Evolutionary conservation across 2,113 vertebrate genomes (phyloP), one percentile per base, ranked within the genome.

Genomic region (Theristicus caerulescens): DNA sequence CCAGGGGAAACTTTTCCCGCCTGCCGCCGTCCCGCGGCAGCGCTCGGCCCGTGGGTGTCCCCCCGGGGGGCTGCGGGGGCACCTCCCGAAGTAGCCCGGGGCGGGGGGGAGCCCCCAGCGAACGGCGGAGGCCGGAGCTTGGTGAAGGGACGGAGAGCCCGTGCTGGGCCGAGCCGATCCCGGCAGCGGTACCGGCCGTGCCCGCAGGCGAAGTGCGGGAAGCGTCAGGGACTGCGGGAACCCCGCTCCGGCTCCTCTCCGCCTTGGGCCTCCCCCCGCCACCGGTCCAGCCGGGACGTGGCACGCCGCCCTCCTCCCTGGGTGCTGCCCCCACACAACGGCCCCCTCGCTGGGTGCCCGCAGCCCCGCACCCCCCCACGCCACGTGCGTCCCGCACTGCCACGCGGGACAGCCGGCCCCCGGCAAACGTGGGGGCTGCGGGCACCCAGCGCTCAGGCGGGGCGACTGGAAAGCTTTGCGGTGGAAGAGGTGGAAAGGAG

Each of bases 381-480:
- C 6, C 51, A 10, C 13, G 2, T 0, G 26, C 58, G 1, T 2
- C 4, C 10, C 22, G 2, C 31, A 5, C 66, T 29, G 59, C 29
- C 18, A 7, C 1, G 11, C 3, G 3, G 18, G 6, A 10, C 40
- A 24, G 51, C 20, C 32, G 9, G 38, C 20, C 40, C 29, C 29
- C 4, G 22, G 7, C 9, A 32, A 42, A 32, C 25, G 2, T 2
- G 19, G 54, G 32, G 38, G 22, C 79, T 52, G 42, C 42, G 4
- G 34, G 40, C 59, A 22, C 7, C 55, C 51, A 4, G 21, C 6
- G 6, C 55, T 71, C 51, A 12, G 51, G 46, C 5, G 4, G 47
- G 11, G n/a, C 2, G 3, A 3, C 6, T 14, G 66, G 52, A 42
- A 54, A 22, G 79, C 42, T 52, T 31, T 42, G 38, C 51, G 31